Percentiles rank a stretch among this genome's conserved stretches.
phyloP scores from a whole-genome alignment of 2,113 vertebrate species.

The Naja naja region DNA sequence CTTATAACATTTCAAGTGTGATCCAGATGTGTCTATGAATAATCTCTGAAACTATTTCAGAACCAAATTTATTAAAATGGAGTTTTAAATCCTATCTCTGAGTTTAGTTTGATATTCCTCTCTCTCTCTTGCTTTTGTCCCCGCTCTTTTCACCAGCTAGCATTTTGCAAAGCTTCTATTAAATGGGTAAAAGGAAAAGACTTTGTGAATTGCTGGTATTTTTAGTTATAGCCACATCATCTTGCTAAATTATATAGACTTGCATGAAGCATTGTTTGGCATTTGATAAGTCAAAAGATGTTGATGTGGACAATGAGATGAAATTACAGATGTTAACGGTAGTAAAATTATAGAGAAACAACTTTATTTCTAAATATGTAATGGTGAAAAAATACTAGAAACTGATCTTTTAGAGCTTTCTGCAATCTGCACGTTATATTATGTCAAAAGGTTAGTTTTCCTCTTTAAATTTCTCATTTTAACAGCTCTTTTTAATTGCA shows the following conservation, averaged over 20 bases:
- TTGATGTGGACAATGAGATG: slow-evolving; percentile 25
- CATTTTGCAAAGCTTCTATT: slow-evolving; percentile 4
- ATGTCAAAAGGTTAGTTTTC: neutral
- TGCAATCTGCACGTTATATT: neutral
- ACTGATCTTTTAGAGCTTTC: neutral
- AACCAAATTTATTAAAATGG: slow-evolving; percentile 35
- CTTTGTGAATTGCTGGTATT: neutral
- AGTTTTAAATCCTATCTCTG: slow-evolving; percentile 5
- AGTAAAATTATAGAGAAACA: slow-evolving; percentile 11
- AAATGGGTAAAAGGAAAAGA: neutral
- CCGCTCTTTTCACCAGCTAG: rapidly evolving
- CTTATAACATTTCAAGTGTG: slow-evolving; percentile 28
- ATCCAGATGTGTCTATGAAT: slow-evolving; percentile 5
- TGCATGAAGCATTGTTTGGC: rapidly evolving
- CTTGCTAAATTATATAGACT: slow-evolving; percentile 19
- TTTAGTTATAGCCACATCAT: slow-evolving; percentile 26
- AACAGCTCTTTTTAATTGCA: neutral
- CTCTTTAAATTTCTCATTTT: neutral
- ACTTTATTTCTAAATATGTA: slow-evolving; percentile 11
- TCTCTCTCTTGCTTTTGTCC: rapidly evolving
- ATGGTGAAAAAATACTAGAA: neutral
- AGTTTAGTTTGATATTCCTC: neutral
- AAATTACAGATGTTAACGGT: neutral
- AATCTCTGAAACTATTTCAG: slow-evolving; percentile 13
- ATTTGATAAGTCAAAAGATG: slow-evolving; percentile 4